A percentile compares a stretch with the other conserved stretches of the same genome.
Conservation (phyloP, 2,888 invertebrate genomes). For the Girardia tigrina region DNA sequence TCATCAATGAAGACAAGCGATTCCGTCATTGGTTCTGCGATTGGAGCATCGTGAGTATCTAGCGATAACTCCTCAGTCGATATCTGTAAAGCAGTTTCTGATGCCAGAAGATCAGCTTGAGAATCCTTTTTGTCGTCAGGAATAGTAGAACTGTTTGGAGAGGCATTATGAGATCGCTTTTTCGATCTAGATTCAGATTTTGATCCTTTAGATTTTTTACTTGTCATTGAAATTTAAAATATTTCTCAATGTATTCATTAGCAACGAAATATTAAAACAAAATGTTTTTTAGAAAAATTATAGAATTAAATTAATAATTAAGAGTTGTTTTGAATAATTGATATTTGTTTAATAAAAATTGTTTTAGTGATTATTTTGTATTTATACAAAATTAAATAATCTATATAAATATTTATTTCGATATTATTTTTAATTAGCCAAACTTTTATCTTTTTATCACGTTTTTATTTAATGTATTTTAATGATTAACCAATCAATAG, state of each 20-base stretch:
- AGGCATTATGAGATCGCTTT: background rate
- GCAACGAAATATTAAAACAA: slow-evolving; percentile 5
- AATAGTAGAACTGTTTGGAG: background rate
- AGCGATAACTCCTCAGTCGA: background rate
- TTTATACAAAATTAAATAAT: no score
- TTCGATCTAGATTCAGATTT: background rate
- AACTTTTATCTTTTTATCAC: no score
- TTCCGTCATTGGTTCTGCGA: background rate
- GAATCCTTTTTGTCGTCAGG: background rate
- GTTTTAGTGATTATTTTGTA: no score
- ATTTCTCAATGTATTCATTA: background rate
- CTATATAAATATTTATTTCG: no score
- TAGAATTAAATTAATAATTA: no score
- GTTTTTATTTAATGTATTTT: no score
- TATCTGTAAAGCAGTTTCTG: background rate
- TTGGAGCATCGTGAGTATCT: background rate
- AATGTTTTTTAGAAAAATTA: no score
- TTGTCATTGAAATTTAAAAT: slow-evolving; percentile 11
- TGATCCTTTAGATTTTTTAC: background rate
- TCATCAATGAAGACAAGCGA: slow-evolving; percentile 31
- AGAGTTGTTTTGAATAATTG: no score
- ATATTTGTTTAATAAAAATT: no score
- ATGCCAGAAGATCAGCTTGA: background rate
- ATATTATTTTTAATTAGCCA: no score
- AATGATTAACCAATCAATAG: no score